Conservation (phyloP, 2,888 invertebrate genomes). For the Linyphia triangularis region DNA sequence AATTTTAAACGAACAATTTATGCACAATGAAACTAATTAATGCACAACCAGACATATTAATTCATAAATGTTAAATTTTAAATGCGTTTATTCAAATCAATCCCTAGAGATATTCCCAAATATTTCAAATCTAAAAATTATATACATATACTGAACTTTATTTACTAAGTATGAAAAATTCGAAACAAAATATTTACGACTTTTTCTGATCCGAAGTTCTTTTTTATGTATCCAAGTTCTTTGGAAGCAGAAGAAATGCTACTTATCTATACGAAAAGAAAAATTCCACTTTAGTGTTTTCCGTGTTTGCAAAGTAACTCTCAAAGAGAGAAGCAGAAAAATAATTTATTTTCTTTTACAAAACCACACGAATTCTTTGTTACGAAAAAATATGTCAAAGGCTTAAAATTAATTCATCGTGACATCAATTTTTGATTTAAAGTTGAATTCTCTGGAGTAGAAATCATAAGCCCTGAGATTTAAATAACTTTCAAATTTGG, state of each 20-base stretch:
- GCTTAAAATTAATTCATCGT: neutral
- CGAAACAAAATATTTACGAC: slow-evolving; percentile 48
- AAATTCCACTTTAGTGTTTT: slow-evolving; percentile 22
- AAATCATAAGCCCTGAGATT: neutral
- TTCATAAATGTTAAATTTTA: too few species aligned
- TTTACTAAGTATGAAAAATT: slow-evolving; percentile 41
- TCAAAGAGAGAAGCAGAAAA: neutral
- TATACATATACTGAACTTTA: slow-evolving; percentile 39
- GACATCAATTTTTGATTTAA: neutral
- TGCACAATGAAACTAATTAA: too few species aligned
- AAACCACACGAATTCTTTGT: slow-evolving; percentile 3
- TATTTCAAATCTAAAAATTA: neutral
- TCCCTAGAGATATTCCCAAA: neutral
- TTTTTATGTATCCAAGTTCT: slow-evolving; percentile 36
- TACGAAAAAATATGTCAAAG: neutral
- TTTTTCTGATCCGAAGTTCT: slow-evolving; percentile 15
- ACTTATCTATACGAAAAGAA: slow-evolving; percentile 25
- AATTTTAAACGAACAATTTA: too few species aligned
- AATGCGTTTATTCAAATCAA: too few species aligned
- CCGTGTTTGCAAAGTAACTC: neutral
- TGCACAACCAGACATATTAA: too few species aligned
- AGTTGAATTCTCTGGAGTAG: neutral
- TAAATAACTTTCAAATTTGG: neutral
- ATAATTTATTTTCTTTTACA: too few species aligned
- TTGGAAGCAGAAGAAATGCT: neutral